Conservation (phyloP, 2,888 invertebrate species). For the Agrotis segetum region DNA sequence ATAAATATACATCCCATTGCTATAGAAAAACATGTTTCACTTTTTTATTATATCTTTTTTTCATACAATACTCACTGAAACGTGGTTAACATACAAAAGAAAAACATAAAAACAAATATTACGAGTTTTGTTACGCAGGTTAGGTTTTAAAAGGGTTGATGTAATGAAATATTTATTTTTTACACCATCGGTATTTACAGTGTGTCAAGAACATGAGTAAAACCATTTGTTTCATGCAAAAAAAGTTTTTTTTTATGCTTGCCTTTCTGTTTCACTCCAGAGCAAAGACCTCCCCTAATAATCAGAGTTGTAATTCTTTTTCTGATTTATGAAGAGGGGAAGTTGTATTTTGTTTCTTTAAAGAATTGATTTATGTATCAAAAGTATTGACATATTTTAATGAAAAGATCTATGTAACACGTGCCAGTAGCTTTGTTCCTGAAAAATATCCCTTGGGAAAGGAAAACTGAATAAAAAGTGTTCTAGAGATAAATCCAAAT, state of each 20-base stretch:
- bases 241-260: no score
- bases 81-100: conserved; percentile 33
- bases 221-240: neutral
- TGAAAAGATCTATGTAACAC: no score
- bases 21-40: conserved; percentile 21
- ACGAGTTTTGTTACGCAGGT: conserved; percentile 31
- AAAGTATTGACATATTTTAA: no score
- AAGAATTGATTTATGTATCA: neutral
- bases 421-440: no score
- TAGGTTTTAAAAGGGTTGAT: conserved; percentile 31
- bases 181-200: neutral
- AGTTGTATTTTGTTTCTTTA: neutral
- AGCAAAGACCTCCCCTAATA: neutral
- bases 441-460: no score
- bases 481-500: no score
- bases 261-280: no score
- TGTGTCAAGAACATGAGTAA: conserved; percentile 9
- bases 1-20: conserved; percentile 26
- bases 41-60: conserved; percentile 28
- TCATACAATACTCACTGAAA: conserved; percentile 41
- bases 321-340: neutral
- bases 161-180: conserved; percentile 35
- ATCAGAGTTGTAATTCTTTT: conserved; percentile 14
- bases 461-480: no score
- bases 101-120: conserved; percentile 35